Evolutionary conservation across 2,888 invertebrate genomes (phyloP).

Genomic region (Leucophora obtusa): DNA sequence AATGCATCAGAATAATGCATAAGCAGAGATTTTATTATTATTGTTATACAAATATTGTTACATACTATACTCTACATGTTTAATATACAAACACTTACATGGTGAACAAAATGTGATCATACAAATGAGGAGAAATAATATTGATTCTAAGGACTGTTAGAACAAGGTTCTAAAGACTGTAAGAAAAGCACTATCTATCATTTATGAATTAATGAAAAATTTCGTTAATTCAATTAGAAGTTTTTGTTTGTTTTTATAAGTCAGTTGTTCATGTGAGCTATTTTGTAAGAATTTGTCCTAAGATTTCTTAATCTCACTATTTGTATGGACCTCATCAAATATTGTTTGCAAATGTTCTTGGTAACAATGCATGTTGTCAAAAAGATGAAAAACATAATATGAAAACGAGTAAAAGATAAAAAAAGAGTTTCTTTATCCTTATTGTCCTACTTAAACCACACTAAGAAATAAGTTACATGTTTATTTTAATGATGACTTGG

Average conservation of each 20-base stretch:
- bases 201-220: no score
- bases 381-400: constrained; percentile 15
- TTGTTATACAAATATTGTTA: constrained; percentile 57
- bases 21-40: constrained; percentile 60
- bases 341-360: constrained; percentile 39
- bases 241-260: no score
- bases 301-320: constrained; percentile 15
- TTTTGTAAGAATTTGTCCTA: no score
- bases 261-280: no score
- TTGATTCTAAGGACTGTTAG: no score
- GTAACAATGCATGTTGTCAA: constrained; percentile 55
- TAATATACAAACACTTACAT: neutral
- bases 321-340: constrained; percentile 14
- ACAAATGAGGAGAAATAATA: no score
- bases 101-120: neutral
- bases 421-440: constrained; percentile 44
- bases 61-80: neutral
- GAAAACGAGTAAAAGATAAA: constrained; percentile 4
- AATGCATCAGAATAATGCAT: constrained; percentile 63
- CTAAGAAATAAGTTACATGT: constrained; percentile 61
- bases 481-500: constrained; percentile 65
- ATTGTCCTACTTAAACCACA: constrained; percentile 62
- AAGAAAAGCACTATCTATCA: no score
- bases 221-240: no score
- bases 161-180: no score